These are phyloP conservation scores for Myocastor coypus DNA, from an alignment of 2,113 vertebrate genomes.

Conservation along the genomic window DNA sequence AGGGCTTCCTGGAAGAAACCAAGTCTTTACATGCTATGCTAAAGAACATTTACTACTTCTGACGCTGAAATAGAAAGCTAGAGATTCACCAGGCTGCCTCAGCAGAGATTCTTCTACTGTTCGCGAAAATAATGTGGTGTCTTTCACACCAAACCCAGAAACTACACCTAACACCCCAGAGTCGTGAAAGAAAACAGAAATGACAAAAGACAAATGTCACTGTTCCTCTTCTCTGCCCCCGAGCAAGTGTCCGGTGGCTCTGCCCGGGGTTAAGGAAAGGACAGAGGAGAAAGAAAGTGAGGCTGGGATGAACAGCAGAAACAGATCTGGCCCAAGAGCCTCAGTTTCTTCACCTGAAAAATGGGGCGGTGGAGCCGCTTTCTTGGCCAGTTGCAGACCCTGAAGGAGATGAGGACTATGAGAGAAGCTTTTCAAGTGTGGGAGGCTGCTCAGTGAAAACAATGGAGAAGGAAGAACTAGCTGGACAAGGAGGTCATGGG, in stretches of 20 bases:
- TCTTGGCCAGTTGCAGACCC: not conserved
- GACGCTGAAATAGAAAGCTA: not conserved
- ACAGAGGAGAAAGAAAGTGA: not conserved
- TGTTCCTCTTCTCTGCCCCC: not conserved
- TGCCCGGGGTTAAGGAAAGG: not conserved
- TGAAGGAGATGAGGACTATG: not conserved
- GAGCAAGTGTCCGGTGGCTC: not conserved
- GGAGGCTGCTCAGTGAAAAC: not conserved
- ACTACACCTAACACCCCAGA: not conserved
- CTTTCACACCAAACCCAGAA: not conserved
- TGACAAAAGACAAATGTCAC: not conserved
- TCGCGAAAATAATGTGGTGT: not conserved
- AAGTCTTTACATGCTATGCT: not conserved
- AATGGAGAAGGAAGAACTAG: not conserved
- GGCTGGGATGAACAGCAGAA: not conserved
- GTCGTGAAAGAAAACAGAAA: slow-evolving; percentile 15
- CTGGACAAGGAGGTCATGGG: not conserved
- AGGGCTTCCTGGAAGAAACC: slow-evolving; percentile 16
- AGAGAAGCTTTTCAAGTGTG: not conserved
- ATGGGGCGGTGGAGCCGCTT: not conserved
- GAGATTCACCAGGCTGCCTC: not conserved
- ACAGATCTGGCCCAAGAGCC: not conserved
- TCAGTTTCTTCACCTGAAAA: slow-evolving; percentile 9
- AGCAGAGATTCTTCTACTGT: not conserved
- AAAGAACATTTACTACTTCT: not conserved